Base-by-base conservation (phyloP, 1,140 invertebrate genomes). In the Papilio helenus region DNA sequence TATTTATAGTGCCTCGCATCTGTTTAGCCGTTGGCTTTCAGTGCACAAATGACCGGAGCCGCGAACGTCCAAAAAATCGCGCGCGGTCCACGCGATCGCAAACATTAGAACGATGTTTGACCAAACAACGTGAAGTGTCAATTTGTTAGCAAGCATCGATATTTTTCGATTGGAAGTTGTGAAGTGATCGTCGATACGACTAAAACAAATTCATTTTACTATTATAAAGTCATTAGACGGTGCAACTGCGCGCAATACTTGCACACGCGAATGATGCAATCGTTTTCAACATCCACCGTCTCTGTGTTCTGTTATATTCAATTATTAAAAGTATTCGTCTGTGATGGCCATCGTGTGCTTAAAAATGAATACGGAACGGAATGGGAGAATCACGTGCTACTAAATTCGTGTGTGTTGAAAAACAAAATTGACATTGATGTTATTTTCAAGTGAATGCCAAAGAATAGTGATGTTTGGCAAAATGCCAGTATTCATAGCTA, bases 341-440 rank as follows among this genome's bases (percentile, higher is more conserved):
- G 88, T 88, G 85, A 84, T 72, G 51, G 61, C 8, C 46, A 82
- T 78, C 79, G 76, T 26, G 74, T 39, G 44, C 51, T 65, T 74
- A 79, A 65, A 77, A 79, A 58, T 84, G 72, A 55, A 77, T 82
- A 61, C 82, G 55, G 65, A 79, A 79, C 79, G 78, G 65, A 79
- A 79, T 77, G 46, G 29, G 79, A 65, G 76, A 76, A 74, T 79
- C 80, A 82, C 84, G 80, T 81, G 80, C 79, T 76, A 82, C 61
- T 74, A 80, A 84, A 82, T 86, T 86, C 86, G 87, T 90, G 87
- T 89, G 81, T 87, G 86, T 87, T 84, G 87, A 88, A 93, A 92
- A 94, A 94, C 93, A 94, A 92, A 92, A 88, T 88, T 93, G 92
- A 93, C 92, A 94, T 93, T 93, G 91, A 82, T 89, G 87, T 87